Base-by-base conservation (phyloP, 2,888 invertebrate species). In the Stenichneumon culpator region DNA sequence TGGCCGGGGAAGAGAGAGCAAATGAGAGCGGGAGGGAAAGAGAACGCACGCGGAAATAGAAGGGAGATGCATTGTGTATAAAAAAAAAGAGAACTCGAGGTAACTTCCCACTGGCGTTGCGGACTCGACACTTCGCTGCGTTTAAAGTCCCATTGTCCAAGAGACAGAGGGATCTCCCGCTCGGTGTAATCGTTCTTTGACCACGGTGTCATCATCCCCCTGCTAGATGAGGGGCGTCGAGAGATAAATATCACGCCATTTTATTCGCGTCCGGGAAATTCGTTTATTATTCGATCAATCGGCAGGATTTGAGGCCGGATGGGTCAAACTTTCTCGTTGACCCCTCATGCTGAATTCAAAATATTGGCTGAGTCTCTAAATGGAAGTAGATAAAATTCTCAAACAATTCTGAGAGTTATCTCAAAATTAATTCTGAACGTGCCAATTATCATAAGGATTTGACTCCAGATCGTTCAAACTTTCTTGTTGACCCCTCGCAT, bases 121-220 rank as follows among this genome's bases (percentile, higher is more conserved):
- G 65, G 39, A 67, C 74, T 47, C 79, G 79, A 83, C 83, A 86
- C 86, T 83, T 84, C 32, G 67, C 54, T 70, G 50, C 83, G 79
- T 86, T 86, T 82, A 70, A 73, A 82, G 81, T 77, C 60, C 83
- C 67, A 87, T 87, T 87, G 86, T 86, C 44, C 28, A 44, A 39
- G 11, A 50, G 47, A 72, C 47, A 52, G 70, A 52, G 65, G 80
- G 47, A 54, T 63, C 63, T 32, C 16, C 75, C 67, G 57, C 50
- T 54, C 32, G 65, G 50, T 82, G 74, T 79, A 82, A 84, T 79
- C 65, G 81, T 72, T 70, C 39, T 72, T 81, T 50, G 36, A 52
- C 25, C 63, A 69, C 65, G 54, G 47, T 63, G 54, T 78, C 78
- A 81, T 78, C 36, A 73, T 68, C 7, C 14, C 19, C 57, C 65